A percentile compares a stretch with the other conserved stretches of the same genome.
phyloP scores from a whole-genome alignment of 2,113 vertebrate genomes.

The Ictidomys tridecemlineatus region DNA sequence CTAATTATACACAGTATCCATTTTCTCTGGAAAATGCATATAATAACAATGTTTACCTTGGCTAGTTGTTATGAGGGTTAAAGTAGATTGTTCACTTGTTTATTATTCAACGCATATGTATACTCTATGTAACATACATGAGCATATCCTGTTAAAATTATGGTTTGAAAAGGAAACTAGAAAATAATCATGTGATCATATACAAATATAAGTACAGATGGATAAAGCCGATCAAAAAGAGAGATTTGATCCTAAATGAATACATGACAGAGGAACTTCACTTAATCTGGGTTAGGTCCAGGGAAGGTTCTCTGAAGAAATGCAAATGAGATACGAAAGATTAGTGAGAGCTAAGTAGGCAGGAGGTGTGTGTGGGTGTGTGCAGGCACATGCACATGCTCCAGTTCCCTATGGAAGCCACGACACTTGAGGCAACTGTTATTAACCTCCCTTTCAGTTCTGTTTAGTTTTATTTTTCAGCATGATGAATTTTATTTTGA shows the following conservation, averaged over 20 bases:
- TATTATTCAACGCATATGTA: not conserved
- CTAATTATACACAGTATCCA: not conserved
- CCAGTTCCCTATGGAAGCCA: not conserved
- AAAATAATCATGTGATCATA: constrained; percentile 38
- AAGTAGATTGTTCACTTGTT: not conserved
- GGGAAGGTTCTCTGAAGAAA: not conserved
- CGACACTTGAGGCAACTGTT: not conserved
- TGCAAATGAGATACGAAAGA: not conserved
- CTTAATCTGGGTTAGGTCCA: not conserved
- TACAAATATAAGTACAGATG: not conserved
- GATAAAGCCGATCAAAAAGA: not conserved
- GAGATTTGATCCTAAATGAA: not conserved
- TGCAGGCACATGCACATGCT: not conserved
- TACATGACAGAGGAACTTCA: not conserved
- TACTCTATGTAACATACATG: not conserved
- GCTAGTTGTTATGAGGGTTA: constrained; percentile 8
- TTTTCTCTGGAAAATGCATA: constrained; percentile 4
- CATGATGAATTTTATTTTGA: not conserved
- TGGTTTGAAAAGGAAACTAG: constrained; percentile 3
- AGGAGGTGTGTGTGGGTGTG: not conserved
- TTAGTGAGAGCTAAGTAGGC: not conserved
- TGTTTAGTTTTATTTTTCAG: not conserved
- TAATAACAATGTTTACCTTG: not conserved
- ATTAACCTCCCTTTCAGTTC: not conserved
- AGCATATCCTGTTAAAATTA: not conserved